Percentiles rank a stretch among this genome's conserved stretches.
phyloP scores from a whole-genome alignment of 2,113 vertebrate genomes.

The Mobula hypostoma region DNA sequence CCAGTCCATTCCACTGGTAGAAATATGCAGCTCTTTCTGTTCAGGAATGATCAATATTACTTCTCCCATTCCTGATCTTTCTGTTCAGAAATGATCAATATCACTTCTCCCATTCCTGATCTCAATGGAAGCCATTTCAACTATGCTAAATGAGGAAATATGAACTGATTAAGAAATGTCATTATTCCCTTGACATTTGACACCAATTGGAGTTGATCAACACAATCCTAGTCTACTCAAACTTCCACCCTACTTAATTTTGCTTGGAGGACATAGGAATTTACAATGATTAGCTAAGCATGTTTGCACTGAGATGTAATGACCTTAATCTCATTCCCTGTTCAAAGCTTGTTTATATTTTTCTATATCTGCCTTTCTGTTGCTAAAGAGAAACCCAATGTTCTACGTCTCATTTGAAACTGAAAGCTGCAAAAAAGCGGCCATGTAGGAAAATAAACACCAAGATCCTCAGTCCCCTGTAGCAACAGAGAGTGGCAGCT shows the following conservation, averaged over 20 bases:
- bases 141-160: neutral
- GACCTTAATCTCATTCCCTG: neutral
- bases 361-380: neutral
- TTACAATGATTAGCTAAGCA: neutral
- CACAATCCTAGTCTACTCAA: neutral
- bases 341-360: neutral
- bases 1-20: neutral
- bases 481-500: neutral
- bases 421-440: neutral
- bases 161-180: neutral
- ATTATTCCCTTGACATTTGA: neutral
- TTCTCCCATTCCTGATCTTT: neutral
- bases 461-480: neutral
- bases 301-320: neutral
- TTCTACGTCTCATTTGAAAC: neutral
- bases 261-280: neutral
- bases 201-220: neutral
- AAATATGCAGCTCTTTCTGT: neutral
- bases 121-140: neutral
- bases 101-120: neutral
- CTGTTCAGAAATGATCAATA: neutral
- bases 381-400: neutral
- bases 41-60: neutral
- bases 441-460: neutral
- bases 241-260: too few species aligned